Conservation (phyloP, 2,113 vertebrate species). For the Phaethornis superciliosus region DNA sequence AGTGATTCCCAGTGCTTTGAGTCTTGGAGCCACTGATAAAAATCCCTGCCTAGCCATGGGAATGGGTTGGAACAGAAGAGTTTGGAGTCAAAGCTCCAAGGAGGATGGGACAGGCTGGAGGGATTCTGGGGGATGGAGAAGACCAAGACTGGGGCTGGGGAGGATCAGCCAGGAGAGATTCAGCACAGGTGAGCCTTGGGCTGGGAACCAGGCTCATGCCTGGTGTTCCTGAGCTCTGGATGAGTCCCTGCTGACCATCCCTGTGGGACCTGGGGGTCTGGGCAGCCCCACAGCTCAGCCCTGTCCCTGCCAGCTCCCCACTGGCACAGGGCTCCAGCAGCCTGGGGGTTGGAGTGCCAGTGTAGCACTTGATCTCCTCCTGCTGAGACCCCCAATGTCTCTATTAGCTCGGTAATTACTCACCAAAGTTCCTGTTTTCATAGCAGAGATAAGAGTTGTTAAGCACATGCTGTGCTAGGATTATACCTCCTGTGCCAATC, state of each 20-base stretch:
- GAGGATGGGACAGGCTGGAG: neutral
- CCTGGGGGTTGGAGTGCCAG: neutral
- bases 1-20: neutral
- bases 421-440: conserved; percentile 34
- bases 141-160: neutral
- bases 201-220: neutral
- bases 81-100: neutral
- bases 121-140: neutral
- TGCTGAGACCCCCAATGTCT: conserved; percentile 3
- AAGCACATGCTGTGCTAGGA: conserved; percentile 22
- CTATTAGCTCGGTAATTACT: conserved; percentile 26
- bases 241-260: fast-evolving
- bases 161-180: neutral
- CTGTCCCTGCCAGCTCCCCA: neutral
- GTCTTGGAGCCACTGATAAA: too few relatives aligned
- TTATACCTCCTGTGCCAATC: neutral
- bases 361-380: neutral
- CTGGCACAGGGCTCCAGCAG: neutral
- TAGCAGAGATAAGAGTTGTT: conserved; percentile 32
- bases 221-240: neutral
- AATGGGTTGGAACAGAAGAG: neutral
- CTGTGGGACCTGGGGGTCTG: neutral
- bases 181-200: neutral
- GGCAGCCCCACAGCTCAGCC: neutral
- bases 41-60: neutral